Base-by-base conservation (phyloP, 2,113 vertebrate species). In the Phasianus colchicus region DNA sequence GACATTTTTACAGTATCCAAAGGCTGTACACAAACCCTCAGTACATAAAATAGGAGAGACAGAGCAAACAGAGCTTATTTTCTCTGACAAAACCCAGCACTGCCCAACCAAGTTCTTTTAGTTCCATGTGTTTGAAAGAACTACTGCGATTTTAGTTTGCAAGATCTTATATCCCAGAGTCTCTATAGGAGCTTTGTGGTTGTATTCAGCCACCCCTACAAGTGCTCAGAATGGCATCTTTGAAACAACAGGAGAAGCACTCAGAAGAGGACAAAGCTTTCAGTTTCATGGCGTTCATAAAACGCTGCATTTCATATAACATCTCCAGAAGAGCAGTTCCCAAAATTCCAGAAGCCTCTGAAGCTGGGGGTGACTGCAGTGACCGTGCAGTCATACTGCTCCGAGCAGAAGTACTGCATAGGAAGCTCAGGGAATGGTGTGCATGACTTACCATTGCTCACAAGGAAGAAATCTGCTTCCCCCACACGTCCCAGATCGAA, bases 141-240 rank as follows among this genome's bases (percentile, higher is more conserved):
- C 20, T 27, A 38, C 24, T 25, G 47, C 42, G 64, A 47, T 74
- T 88, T 83, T 29, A 80, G 22, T 71, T 69, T 77, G 47, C 38
- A 80, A 83, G 61, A 42, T 88, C 32, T 67, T 76, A 77, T 9
- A 91, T 48, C 43, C 43, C 61, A 86, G 52, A 43, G 89, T 72
- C 64, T 83, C 63, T 66, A 34, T 0, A 80, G 52, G 30, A 93
- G 90, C 47, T 81, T 65, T 77, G 52, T 82, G 80, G 52, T 47
- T 69, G 52, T 24, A 61, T 66, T 90, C 73, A 91, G 6, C 14
- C 1, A 12, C 40, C 43, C 42, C 60, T 30, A 27, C 0, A 11
- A 93, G 90, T 91, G 95, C 72, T 88, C 22, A 60, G 74, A 86
- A 73, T 6, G 5, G 24, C 60, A 86, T 57, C 52, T 88, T 29